Conservation (phyloP, 2,797 vertebrate species). For the Poeciliopsis gracilis region DNA sequence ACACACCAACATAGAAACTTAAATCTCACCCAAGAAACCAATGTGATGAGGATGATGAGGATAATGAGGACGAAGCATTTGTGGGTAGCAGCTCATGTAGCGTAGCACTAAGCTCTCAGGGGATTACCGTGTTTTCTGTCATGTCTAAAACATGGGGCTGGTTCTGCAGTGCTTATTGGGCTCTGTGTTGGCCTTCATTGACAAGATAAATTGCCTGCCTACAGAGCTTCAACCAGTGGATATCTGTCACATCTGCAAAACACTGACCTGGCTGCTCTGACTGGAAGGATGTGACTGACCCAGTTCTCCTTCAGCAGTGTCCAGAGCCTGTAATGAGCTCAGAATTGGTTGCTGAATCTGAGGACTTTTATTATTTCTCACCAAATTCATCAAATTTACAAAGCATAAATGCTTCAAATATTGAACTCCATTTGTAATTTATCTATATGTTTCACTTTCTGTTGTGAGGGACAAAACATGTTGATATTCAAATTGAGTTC, state of each 20-base stretch:
- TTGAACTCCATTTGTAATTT: neutral
- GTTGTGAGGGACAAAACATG: neutral
- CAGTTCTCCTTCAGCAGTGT: no score
- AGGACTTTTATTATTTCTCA: neutral
- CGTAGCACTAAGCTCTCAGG: neutral
- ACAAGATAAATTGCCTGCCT: no score
- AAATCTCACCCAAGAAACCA: neutral
- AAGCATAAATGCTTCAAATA: neutral
- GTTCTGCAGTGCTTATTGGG: no score
- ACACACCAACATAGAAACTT: neutral
- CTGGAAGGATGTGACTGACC: neutral
- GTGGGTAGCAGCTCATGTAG: neutral
- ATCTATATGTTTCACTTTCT: neutral
- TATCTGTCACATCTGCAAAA: neutral
- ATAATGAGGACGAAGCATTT: neutral
- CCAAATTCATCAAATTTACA: neutral
- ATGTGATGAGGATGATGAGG: no score
- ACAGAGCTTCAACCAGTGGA: neutral
- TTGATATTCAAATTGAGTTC: neutral
- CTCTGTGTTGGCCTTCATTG: no score
- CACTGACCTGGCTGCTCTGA: neutral
- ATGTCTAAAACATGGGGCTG: neutral
- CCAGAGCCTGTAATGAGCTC: no score
- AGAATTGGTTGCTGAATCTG: no score
- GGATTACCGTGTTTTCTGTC: neutral